Evolutionary conservation across 1,140 invertebrate genomes (phyloP).

Genomic region (Drosophila funebris): DNA sequence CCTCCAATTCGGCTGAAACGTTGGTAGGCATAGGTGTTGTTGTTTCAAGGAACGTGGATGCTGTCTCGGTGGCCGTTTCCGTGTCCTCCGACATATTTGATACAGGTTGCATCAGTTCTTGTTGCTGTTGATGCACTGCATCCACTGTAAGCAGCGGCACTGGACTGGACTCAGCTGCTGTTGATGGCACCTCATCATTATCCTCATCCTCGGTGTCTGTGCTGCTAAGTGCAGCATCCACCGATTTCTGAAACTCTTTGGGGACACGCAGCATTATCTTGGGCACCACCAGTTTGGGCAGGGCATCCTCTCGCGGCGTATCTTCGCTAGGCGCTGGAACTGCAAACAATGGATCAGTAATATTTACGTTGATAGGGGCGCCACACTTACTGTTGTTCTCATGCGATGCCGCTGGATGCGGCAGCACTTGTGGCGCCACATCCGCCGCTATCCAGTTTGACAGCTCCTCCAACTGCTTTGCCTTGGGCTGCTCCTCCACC

Average conservation of each 20-base stretch:
- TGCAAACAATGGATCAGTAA: constrained; percentile 13
- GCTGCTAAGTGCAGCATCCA: constrained; percentile 77
- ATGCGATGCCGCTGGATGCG: background rate
- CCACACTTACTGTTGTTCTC: constrained; percentile 12
- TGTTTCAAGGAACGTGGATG: constrained; percentile 31
- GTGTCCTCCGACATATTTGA: constrained; percentile 26
- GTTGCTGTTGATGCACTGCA: constrained; percentile 30
- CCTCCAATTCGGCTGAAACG: background rate
- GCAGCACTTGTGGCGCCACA: background rate
- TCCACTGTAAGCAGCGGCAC: constrained; percentile 10
- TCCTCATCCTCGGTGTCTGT: constrained; percentile 74
- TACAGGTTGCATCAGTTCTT: background rate
- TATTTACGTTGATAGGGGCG: background rate
- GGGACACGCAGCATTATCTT: constrained; percentile 85
- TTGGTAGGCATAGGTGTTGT: background rate
- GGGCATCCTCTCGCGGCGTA: constrained; percentile 4
- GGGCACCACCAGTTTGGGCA: constrained; percentile 83
- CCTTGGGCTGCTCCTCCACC: background rate
- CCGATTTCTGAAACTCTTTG: constrained; percentile 82
- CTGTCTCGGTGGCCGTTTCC: constrained; percentile 42
- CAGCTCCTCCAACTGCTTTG: background rate
- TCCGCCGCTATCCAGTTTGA: constrained; percentile 6
- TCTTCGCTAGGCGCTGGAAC: constrained; percentile 52
- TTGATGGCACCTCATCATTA: constrained; percentile 24
- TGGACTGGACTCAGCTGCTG: background rate